Evolutionary conservation across 2,113 vertebrate genomes (phyloP).

Genomic region (Scomber japonicus): DNA sequence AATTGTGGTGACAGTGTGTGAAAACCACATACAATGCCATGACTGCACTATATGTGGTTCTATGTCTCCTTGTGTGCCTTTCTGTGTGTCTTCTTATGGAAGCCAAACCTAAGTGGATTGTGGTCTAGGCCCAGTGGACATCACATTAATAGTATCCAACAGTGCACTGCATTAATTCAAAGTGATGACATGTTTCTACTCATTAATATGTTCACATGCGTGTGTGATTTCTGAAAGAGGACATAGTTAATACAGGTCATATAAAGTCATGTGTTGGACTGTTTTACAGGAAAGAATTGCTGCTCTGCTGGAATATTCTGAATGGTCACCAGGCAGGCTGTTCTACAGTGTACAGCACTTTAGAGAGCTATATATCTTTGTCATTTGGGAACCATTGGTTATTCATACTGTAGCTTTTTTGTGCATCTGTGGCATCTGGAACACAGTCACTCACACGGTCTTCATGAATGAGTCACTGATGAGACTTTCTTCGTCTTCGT

Average conservation of each 20-base stretch:
- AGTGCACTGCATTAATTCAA: conserved; percentile 34
- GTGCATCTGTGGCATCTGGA: conserved; percentile 64
- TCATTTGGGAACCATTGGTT: conserved; percentile 49
- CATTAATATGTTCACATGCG: conserved; percentile 15
- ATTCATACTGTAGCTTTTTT: conserved; percentile 34
- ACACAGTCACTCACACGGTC: conserved; percentile 50
- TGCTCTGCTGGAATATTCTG: conserved; percentile 54
- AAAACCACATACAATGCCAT: conserved; percentile 57
- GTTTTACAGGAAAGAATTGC: conserved; percentile 62
- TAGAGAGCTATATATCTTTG: conserved; percentile 69
- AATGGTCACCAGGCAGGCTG: conserved; percentile 55
- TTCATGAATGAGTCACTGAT: conserved; percentile 56
- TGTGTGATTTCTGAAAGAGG: conserved; percentile 58
- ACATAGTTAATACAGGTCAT: conserved; percentile 25
- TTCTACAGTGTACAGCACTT: conserved; percentile 50
- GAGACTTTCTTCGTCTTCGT: conserved; percentile 33
- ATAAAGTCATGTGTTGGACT: conserved; percentile 70
- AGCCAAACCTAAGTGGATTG: conserved; percentile 40
- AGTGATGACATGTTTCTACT: conserved; percentile 31
- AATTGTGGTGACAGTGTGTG: conserved; percentile 50
- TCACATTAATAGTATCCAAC: conserved; percentile 42
- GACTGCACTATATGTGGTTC: conserved; percentile 10
- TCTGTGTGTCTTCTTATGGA: conserved; percentile 6
- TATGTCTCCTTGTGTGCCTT: background rate
- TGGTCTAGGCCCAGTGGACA: conserved; percentile 26